Percentiles rank a stretch among this genome's conserved stretches.
Conservation (phyloP, 2,113 vertebrate genomes). For the Pomatostomus ruficeps region DNA sequence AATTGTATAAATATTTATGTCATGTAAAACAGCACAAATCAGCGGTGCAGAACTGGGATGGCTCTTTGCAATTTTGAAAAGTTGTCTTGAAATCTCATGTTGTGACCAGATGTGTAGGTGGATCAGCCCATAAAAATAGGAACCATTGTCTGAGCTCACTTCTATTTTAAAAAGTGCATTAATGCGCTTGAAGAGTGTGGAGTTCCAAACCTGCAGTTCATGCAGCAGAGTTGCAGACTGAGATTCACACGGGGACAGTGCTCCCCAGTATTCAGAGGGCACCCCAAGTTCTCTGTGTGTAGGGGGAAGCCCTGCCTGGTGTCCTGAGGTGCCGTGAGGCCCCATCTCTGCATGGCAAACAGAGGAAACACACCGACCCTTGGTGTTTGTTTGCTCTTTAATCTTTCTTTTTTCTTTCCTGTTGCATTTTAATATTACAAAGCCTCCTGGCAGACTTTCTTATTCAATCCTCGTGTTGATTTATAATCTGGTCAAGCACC, state of each 20-base stretch:
- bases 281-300: fast-evolving
- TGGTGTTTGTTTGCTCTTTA: neutral
- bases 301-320: too few relatives aligned
- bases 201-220: neutral
- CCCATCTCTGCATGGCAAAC: neutral
- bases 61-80: neutral
- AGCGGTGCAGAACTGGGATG: neutral
- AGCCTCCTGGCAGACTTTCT: neutral
- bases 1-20: neutral
- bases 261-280: fast-evolving
- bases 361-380: neutral
- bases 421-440: neutral
- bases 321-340: neutral
- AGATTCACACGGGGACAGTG: fast-evolving
- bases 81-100: neutral
- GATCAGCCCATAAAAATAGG: neutral
- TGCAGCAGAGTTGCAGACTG: neutral
- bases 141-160: neutral
- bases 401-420: neutral
- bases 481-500: neutral
- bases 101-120: neutral
- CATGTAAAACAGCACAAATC: neutral
- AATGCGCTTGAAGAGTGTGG: fast-evolving
- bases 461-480: neutral
- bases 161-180: neutral